These are phyloP conservation scores for Scrobipalpa atriplicella DNA, from an alignment of 2,888 invertebrate species.

Conservation along the genomic window DNA sequence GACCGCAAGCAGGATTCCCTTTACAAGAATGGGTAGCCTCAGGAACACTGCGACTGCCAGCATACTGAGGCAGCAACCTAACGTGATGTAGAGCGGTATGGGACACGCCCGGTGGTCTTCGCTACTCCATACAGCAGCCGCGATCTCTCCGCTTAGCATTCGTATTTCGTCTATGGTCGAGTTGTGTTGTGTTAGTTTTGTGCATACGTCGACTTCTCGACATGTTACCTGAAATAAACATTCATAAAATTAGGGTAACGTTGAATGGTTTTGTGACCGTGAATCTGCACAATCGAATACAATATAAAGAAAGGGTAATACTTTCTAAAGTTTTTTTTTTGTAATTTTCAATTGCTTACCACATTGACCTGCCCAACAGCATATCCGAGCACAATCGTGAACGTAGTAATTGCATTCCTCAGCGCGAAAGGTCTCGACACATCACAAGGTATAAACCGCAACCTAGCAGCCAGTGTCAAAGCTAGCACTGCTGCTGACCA, in stretches of 20 bases:
- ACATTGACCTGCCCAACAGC: conserved; percentile 96
- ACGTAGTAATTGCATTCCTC: conserved; percentile 92
- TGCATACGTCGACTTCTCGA: conserved; percentile 67
- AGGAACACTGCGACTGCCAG: conserved; percentile 93
- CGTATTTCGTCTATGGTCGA: conserved; percentile 80
- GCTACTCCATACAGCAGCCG: conserved; percentile 68
- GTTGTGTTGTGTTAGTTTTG: conserved; percentile 71
- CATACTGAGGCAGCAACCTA: conserved; percentile 93
- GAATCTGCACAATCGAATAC: too few species aligned
- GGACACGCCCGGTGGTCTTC: conserved; percentile 91
- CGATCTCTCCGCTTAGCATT: conserved; percentile 55
- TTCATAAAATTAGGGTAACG: background rate
- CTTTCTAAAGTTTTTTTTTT: background rate
- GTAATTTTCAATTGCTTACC: conserved; percentile 82
- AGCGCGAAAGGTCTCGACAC: conserved; percentile 92
- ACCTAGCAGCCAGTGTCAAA: conserved; percentile 90
- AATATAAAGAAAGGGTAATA: too few species aligned
- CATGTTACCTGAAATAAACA: conserved; percentile 64
- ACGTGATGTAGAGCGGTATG: conserved; percentile 92
- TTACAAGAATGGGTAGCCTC: conserved; percentile 90
- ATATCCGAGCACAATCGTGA: conserved; percentile 93
- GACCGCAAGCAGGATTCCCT: conserved; percentile 88
- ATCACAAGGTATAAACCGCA: conserved; percentile 93
- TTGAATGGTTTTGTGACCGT: background rate
- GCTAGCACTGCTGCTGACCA: conserved; percentile 95